Conservation (phyloP, 2,797 vertebrate species). For the Psittacula echo region DNA sequence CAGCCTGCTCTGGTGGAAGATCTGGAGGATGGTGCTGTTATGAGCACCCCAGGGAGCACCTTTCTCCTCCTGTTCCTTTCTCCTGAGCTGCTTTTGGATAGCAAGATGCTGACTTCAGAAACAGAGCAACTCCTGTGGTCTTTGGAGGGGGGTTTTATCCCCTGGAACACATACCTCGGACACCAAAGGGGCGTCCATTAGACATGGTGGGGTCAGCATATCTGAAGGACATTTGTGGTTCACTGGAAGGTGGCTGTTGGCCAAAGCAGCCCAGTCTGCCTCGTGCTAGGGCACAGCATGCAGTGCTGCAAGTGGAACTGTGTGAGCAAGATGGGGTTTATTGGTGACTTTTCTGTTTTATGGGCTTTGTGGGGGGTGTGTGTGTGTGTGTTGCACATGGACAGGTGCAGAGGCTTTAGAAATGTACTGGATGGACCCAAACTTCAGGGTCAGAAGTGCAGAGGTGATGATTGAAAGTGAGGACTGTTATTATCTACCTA, state of each 20-base stretch:
- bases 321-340: not conserved
- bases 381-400: not conserved
- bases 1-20: not conserved
- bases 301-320: not conserved
- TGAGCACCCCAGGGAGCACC: not conserved
- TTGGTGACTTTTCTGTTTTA: not conserved
- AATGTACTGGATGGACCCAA: not conserved
- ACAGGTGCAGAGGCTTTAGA: not conserved
- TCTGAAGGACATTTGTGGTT: not conserved
- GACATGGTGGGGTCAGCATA: rapidly evolving
- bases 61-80: not conserved
- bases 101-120: not conserved
- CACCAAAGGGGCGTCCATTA: not conserved
- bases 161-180: rapidly evolving
- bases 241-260: not conserved
- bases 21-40: not conserved
- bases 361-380: not conserved
- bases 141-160: not conserved
- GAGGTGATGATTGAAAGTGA: not conserved
- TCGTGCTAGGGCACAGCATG: rapidly evolving
- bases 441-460: not conserved
- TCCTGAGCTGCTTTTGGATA: not conserved
- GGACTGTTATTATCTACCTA: not conserved
- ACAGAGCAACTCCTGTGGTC: rapidly evolving
- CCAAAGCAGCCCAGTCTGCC: not conserved